Base-by-base conservation (phyloP, 2,888 invertebrate genomes). In the Apodemia mormo region DNA sequence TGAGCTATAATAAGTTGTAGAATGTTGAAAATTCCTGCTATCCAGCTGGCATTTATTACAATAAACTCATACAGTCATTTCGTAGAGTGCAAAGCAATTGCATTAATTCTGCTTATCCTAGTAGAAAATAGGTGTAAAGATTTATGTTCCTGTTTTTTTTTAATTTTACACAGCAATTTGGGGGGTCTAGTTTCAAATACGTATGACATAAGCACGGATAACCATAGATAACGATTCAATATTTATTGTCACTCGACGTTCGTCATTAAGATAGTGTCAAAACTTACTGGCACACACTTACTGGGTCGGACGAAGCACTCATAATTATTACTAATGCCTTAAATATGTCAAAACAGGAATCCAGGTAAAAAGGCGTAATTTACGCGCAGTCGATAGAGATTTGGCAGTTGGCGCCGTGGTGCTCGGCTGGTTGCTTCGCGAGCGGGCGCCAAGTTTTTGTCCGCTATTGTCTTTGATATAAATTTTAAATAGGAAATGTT, bases 321-420 rank as follows among this genome's bases (percentile, higher is more conserved):
- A 93, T 93, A 93, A 93, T 93, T 93, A 92, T 93, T 93, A 93
- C 92, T 92, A 93, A 93, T 93, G 89, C 92, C 91, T 93, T 93
- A 92, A 92, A 92, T 93, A 92, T 93, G 93, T 93, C 93, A 93
- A 93, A 93, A 93, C 93, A 93, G 92, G 92, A 90, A 92, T 92
- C 91, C 92, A 93, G 93, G 93, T 93, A 93, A 92, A 92, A 92
- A 92, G 91, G 89, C 90, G 91, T 92, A 92, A 93, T 93, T 92
- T 93, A 93, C 92, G 92, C 91, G 89, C 88, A 90, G 82, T 84
- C 88, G 93, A 93, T 92, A 92, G 88, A 91, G 92, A 90, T 92
- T 92, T 93, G 93, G 93, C 93, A 92, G 92, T 90, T 89, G 92
- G 92, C 93, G 93, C 93, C 92, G 89, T 77, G 80, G 80, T 77